Evolutionary conservation across 2,797 vertebrate species (phyloP), one percentile per base, ranked within the genome.

Genomic region (Naso thynnoides): DNA sequence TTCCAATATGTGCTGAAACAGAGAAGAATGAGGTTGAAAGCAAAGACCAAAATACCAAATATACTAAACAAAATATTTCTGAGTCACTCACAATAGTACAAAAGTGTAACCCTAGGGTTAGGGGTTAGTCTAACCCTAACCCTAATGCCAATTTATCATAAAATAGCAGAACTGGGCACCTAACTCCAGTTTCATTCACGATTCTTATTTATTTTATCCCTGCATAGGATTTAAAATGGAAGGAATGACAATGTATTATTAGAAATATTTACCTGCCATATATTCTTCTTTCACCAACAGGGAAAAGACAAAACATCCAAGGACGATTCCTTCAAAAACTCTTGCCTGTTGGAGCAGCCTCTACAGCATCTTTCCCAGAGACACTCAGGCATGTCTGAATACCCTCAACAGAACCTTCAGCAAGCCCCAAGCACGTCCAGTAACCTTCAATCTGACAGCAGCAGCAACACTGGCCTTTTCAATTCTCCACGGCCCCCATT

Each of bases 281-380:
- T 73, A 41, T 80, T 63, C 70, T 75, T 89, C 29, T 89, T 68
- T 90, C 85, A 53, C 78, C 79, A 84, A 81, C 88, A 94, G 94
- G 84, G 50, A 50, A 60, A 83, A 55, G 82, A 86, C 31, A 38
- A 0, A 53, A 45, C 5, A 15, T 26, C 8, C 47, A 69, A 62
- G 27, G 48, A 6, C 31, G 82, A 82, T 55, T 74, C 76, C 59
- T 48, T 49, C 33, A 67, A 80, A 80, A 68, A 61, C 59, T 69
- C 63, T 29, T 54, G 68, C 57, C 55, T 62, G 64, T 50, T 78
- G 14, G 64, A 78, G 49, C 82, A 84, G 42, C 77, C 62, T 73
- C 63, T 76, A 42, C 80, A 63, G 36, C 58, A 77, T 70, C 54
- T 83, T 70, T 87, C 86, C 71, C 90, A 86, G 79, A 76, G 42